Conservation (phyloP, 2,888 invertebrate species). For the Bruchidius siliquastri region DNA sequence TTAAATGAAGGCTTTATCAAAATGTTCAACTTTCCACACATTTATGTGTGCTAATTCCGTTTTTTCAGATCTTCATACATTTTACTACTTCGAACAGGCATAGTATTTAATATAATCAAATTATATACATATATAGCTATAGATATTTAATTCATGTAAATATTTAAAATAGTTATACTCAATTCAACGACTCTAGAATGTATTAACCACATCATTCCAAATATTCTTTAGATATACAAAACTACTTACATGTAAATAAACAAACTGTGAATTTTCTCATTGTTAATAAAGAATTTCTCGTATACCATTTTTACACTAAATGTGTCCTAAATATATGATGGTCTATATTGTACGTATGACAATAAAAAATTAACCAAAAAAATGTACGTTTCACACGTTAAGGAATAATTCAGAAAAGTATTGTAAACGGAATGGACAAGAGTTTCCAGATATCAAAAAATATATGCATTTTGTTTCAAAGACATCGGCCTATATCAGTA, state of each 20-base stretch:
- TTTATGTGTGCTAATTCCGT: too few relatives aligned
- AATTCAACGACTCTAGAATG: neutral
- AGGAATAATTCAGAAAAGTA: neutral
- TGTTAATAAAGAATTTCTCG: neutral
- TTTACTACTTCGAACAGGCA: too few relatives aligned
- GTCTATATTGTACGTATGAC: neutral
- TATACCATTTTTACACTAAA: neutral
- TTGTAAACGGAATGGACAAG: too few relatives aligned
- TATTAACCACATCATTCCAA: neutral
- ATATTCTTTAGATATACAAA: neutral
- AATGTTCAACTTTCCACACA: too few relatives aligned
- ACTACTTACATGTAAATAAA: neutral
- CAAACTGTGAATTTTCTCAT: neutral
- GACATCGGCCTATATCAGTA: slow-evolving; percentile 45
- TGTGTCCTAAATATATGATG: neutral
- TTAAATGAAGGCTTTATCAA: too few relatives aligned
- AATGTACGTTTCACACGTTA: neutral
- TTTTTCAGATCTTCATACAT: too few relatives aligned
- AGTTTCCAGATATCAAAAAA: neutral
- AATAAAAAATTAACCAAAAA: neutral
- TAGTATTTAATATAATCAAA: neutral
- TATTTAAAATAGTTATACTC: neutral
- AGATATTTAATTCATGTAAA: neutral
- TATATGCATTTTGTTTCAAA: neutral
- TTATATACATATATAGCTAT: neutral